phyloP scores from a whole-genome alignment of 1,140 invertebrate species.

The Microplitis demolitor region DNA sequence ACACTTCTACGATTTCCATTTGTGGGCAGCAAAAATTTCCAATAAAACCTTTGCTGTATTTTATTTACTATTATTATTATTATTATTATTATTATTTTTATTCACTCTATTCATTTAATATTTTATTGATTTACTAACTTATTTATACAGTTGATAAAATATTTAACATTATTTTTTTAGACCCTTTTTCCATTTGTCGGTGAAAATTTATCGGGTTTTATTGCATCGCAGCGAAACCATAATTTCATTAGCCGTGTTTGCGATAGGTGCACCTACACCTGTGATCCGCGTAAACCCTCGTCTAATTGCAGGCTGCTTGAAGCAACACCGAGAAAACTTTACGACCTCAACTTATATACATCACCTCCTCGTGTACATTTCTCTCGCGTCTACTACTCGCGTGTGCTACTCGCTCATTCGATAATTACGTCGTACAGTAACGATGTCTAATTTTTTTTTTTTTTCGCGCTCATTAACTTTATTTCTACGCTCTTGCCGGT shows the following conservation, averaged over 20 bases:
- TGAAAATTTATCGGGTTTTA: background rate
- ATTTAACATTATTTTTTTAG: background rate
- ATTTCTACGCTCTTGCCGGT: background rate
- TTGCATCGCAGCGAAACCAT: constrained; percentile 14
- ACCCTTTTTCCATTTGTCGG: background rate
- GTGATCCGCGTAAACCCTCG: background rate
- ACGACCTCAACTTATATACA: constrained; percentile 22
- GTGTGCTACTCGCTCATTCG: constrained; percentile 24
- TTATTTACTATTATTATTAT: too few relatives aligned
- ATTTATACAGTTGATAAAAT: too few relatives aligned
- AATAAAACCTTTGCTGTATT: too few relatives aligned
- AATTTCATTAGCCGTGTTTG: constrained; percentile 23
- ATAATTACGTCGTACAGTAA: constrained; percentile 31
- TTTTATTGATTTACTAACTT: background rate
- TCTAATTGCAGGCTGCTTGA: constrained; percentile 16
- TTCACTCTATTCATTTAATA: too few relatives aligned
- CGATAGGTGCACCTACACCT: constrained; percentile 6
- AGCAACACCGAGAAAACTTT: constrained; percentile 26
- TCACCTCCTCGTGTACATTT: constrained; percentile 17
- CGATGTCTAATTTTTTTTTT: constrained; percentile 31
- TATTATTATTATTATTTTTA: too few relatives aligned
- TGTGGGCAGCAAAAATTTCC: too few relatives aligned
- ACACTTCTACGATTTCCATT: too few relatives aligned
- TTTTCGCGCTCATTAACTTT: constrained; percentile 20
- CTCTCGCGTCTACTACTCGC: constrained; percentile 22